Base-by-base conservation (phyloP, 2,113 vertebrate genomes). In the Empidonax traillii region DNA sequence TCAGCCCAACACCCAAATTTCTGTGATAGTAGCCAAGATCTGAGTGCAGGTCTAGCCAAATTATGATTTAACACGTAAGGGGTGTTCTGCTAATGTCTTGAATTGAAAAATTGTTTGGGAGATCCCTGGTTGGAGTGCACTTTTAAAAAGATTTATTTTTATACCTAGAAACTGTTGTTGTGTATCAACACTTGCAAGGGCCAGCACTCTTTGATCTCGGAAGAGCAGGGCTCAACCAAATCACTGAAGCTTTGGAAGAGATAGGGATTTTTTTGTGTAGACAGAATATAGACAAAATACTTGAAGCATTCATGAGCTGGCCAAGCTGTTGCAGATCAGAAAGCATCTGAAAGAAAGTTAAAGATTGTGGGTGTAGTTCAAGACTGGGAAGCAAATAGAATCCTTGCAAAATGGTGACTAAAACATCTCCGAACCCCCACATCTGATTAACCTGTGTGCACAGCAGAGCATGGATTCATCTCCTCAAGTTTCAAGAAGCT, bases 371-470 rank as follows among this genome's bases (percentile, higher is more conserved):
- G 8, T 25, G 20, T 28, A 33, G 9, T 68, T 20, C 10, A 65
- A 24, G 27, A 37, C 31, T 59, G 22, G 24, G 33, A 72, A 73
- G 63, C 35, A 86, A 73, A 76, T 1, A 51, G 19, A 93, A 65
- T 27, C 10, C 7, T 37, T 66, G 63, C 39, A 30, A 55, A 86
- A 12, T 2, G 27, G 24, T 12, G 16, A n/a, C 67, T 51, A 39
- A 81, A 66, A 7, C 1, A 3, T 2, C 5, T 8, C 23, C 13
- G 55, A 30, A 12, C 24, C 7, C 0, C 6, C 68, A 8, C 0
- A 14, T 66, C 51, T 77, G 41, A 56, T 41, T 58, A 61, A 24
- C 14, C 21, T 2, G 0, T n/a, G 31, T 44, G 18, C 9, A 31
- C 46, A n/a, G 8, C 31, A 23, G 12, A 80, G 30, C 18, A 41